These are phyloP conservation scores for Melanotaenia parkinsoni DNA, from an alignment of 2,797 vertebrate genomes.

Conservation along the genomic window DNA sequence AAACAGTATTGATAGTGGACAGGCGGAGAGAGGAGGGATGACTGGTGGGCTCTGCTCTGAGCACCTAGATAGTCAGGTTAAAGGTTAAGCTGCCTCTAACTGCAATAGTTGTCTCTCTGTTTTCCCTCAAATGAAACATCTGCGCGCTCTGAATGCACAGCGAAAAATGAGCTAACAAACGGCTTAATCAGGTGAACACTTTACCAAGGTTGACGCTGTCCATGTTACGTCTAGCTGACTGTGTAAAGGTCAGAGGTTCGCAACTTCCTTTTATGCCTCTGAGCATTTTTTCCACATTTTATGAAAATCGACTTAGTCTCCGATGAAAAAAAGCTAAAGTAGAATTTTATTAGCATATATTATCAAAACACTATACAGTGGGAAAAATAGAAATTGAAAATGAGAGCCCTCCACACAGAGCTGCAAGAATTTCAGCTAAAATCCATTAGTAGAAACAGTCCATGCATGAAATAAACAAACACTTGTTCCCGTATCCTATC, in stretches of 20 bases:
- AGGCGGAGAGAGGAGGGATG: slow-evolving; percentile 19
- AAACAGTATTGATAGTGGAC: slow-evolving; percentile 36
- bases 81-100: slow-evolving; percentile 58
- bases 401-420: slow-evolving; percentile 11
- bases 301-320: slow-evolving; percentile 60
- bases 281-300: slow-evolving; percentile 43
- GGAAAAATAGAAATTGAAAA: slow-evolving; percentile 28
- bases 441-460: slow-evolving; percentile 24
- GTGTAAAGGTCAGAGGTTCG: slow-evolving; percentile 32
- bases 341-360: slow-evolving; percentile 65
- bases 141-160: not conserved
- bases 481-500: slow-evolving; percentile 42
- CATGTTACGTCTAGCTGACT: slow-evolving; percentile 14
- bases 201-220: slow-evolving; percentile 35
- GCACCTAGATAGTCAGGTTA: slow-evolving; percentile 61
- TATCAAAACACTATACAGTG: slow-evolving; percentile 36
- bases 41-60: slow-evolving; percentile 44
- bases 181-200: slow-evolving; percentile 15
- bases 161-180: slow-evolving; percentile 21
- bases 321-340: slow-evolving; percentile 50
- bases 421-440: slow-evolving; percentile 31
- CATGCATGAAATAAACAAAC: slow-evolving; percentile 55
- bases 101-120: slow-evolving; percentile 32
- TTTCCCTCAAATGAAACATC: slow-evolving; percentile 3
- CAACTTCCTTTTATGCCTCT: slow-evolving; percentile 31